Conservation (phyloP, 2,888 invertebrate species). For the Alloscopus bannaensis region DNA sequence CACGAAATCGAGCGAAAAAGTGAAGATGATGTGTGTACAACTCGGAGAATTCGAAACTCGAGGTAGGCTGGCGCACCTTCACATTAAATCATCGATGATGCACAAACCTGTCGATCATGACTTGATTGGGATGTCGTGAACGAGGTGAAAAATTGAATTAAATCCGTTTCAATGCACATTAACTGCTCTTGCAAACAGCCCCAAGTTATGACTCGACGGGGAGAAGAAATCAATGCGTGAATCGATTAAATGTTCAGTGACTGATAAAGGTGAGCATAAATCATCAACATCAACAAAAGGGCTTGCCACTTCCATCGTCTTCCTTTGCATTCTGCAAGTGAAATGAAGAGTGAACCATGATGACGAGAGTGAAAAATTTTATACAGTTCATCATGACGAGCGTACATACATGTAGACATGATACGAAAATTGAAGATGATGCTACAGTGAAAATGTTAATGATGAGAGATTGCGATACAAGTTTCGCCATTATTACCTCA, state of each 20-base stretch:
- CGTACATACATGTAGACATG: neutral
- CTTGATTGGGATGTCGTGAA: conserved; percentile 49
- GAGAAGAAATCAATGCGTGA: conserved; percentile 44
- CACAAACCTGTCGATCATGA: conserved; percentile 25
- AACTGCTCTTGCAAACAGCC: no score
- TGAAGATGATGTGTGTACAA: no score
- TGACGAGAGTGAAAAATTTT: conserved; percentile 14
- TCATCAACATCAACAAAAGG: conserved; percentile 53
- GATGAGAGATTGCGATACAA: conserved; percentile 24
- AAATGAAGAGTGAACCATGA: conserved; percentile 60
- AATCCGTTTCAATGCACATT: conserved; percentile 31
- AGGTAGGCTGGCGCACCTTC: no score
- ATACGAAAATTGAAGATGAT: conserved; percentile 7
- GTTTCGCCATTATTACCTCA: conserved; percentile 8
- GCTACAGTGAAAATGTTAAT: conserved; percentile 31
- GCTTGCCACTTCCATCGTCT: conserved; percentile 38
- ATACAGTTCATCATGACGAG: conserved; percentile 14
- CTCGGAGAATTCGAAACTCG: no score
- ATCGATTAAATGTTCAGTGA: conserved; percentile 49
- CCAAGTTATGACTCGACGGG: conserved; percentile 3
- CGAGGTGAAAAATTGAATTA: conserved; percentile 57
- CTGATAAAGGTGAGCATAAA: conserved; percentile 42
- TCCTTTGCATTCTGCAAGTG: conserved; percentile 12
- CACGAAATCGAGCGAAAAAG: no score
- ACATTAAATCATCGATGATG: neutral